Evolutionary conservation across 2,113 vertebrate species (phyloP).

Genomic region (Amblyornis subalaris): DNA sequence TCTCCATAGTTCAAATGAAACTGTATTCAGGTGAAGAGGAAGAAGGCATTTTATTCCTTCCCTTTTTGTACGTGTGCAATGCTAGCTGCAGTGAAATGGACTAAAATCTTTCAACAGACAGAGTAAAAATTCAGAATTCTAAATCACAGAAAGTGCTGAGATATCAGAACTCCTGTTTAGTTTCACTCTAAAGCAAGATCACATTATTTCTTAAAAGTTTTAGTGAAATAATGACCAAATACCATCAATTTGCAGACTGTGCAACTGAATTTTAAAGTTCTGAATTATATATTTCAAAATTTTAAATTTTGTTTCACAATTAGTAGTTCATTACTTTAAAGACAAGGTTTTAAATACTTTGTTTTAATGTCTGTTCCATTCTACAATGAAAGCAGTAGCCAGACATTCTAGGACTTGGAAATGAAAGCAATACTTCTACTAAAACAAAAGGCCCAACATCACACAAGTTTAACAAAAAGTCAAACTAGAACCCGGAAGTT

Average conservation of each 20-base stretch:
- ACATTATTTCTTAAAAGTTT: background rate
- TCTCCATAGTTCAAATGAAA: background rate
- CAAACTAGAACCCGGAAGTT: background rate
- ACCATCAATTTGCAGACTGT: background rate
- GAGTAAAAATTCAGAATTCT: background rate
- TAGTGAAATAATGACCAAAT: background rate
- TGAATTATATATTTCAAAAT: background rate
- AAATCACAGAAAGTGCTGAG: background rate
- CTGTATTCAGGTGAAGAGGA: background rate
- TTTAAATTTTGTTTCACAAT: background rate
- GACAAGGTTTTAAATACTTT: background rate
- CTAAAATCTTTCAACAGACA: background rate
- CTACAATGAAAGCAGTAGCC: background rate
- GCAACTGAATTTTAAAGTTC: background rate
- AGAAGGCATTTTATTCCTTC: background rate
- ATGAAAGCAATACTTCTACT: background rate
- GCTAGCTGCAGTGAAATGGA: background rate
- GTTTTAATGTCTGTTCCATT: background rate
- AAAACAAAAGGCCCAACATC: background rate
- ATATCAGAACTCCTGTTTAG: background rate
- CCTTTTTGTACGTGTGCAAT: background rate
- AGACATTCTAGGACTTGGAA: background rate
- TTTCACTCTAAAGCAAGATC: background rate
- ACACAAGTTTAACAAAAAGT: background rate
- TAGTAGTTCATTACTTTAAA: background rate